phyloP scores from a whole-genome alignment of 2,888 invertebrate genomes.

The Eupsilia transversa region DNA sequence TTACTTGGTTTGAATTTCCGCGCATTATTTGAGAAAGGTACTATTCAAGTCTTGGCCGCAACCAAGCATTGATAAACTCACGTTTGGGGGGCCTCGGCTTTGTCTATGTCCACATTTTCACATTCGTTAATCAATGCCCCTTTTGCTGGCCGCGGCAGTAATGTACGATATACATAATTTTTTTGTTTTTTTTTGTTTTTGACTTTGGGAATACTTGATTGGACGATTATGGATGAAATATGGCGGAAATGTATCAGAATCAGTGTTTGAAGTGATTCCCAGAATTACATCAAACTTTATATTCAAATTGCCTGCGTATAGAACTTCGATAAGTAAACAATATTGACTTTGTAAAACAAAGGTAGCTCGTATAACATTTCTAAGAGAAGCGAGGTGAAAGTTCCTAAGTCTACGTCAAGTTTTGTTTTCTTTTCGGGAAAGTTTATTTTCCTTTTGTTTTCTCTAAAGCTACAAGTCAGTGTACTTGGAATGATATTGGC shows the following conservation, averaged over 20 bases:
- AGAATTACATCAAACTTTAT: constrained; percentile 14
- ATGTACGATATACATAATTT: not conserved
- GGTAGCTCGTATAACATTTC: constrained; percentile 53
- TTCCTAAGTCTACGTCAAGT: constrained; percentile 61
- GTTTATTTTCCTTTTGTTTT: constrained; percentile 61
- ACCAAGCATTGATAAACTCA: no score
- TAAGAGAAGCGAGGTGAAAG: constrained; percentile 60
- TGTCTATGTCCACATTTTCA: no score
- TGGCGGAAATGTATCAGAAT: no score
- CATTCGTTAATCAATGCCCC: no score
- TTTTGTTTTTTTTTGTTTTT: no score
- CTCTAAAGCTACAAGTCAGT: constrained; percentile 39
- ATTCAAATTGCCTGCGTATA: constrained; percentile 18
- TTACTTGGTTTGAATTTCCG: no score
- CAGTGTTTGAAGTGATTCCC: not conserved
- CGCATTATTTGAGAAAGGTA: no score
- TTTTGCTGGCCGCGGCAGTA: no score
- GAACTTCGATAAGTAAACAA: constrained; percentile 41
- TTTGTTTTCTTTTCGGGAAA: constrained; percentile 63
- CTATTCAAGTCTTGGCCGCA: no score
- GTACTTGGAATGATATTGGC: constrained; percentile 43
- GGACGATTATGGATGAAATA: not conserved
- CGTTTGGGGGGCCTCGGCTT: no score
- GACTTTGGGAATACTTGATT: not conserved
- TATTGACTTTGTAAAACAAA: constrained; percentile 44